phyloP scores from a whole-genome alignment of 1,140 invertebrate species.

The Procambarus clarkii region DNA sequence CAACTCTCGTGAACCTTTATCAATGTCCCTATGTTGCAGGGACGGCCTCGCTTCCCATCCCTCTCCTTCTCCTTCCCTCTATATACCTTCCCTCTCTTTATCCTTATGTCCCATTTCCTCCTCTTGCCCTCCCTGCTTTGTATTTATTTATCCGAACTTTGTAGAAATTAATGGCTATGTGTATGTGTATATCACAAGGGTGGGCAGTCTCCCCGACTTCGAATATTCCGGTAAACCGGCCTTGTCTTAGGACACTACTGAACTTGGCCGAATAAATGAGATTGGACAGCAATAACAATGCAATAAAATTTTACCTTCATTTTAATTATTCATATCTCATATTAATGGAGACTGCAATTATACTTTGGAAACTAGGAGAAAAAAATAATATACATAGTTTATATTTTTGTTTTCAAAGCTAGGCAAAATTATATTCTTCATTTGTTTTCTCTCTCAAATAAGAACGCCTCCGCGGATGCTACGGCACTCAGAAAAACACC shows the following conservation, averaged over 20 bases:
- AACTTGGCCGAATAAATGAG: conserved; percentile 43
- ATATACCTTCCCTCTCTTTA: conserved; percentile 28
- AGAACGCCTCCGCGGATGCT: neutral
- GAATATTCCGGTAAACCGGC: conserved; percentile 16
- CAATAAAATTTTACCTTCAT: conserved; percentile 59
- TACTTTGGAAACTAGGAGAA: conserved; percentile 60
- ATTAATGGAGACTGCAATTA: conserved; percentile 65
- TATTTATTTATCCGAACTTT: conserved; percentile 57
- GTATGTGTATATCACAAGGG: conserved; percentile 33
- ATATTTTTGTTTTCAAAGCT: conserved; percentile 12
- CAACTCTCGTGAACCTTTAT: conserved; percentile 65
- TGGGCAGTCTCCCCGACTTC: conserved; percentile 10
- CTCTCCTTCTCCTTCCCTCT: conserved; percentile 37
- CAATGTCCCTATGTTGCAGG: conserved; percentile 60
- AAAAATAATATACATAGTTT: conserved; percentile 46
- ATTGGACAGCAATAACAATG: conserved; percentile 54
- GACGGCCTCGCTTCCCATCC: conserved; percentile 34
- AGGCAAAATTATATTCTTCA: neutral
- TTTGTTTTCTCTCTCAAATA: neutral
- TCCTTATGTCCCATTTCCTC: conserved; percentile 24
- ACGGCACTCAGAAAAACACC: neutral
- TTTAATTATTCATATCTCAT: conserved; percentile 68
- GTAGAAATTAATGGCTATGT: conserved; percentile 24
- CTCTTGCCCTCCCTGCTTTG: conserved; percentile 27
- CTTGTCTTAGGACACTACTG: conserved; percentile 23